Percentiles rank a stretch among this genome's conserved stretches.
Evolutionary conservation across 2,797 vertebrate species (phyloP).

Genomic region (Scomberomorus guttatus): DNA sequence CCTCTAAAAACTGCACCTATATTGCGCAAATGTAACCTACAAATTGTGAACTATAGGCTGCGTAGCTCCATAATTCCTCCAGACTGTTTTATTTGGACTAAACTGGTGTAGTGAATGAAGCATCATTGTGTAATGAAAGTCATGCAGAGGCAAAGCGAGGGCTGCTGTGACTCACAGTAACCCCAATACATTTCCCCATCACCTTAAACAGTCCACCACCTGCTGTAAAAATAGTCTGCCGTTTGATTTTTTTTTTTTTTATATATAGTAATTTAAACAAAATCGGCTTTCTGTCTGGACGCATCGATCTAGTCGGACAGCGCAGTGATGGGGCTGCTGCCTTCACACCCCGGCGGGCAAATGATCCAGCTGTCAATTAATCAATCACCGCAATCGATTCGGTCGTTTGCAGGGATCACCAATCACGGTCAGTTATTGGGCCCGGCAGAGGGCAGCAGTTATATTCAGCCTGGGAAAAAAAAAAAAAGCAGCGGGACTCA

Average conservation of each 20-base stretch:
- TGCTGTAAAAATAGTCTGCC: not conserved
- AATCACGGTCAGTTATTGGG: conserved; percentile 54
- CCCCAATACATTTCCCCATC: not conserved
- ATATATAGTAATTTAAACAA: conserved; percentile 8
- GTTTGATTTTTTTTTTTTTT: not conserved
- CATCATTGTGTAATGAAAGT: conserved; percentile 78
- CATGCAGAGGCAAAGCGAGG: conserved; percentile 58
- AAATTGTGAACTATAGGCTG: not conserved
- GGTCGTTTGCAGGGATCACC: conserved; percentile 54
- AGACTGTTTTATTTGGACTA: conserved; percentile 1
- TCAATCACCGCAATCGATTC: conserved; percentile 62
- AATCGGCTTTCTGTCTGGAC: conserved; percentile 46
- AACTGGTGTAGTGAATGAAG: conserved; percentile 68
- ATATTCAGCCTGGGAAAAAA: conserved; percentile 25
- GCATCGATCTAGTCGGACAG: conserved; percentile 42
- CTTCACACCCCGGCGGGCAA: conserved; percentile 35
- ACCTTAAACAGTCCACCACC: not conserved
- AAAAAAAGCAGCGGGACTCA: not conserved
- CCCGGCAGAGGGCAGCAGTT: conserved; percentile 23
- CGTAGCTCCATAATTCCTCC: not conserved
- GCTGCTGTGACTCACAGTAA: conserved; percentile 42
- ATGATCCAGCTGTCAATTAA: conserved; percentile 61
- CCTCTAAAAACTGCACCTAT: conserved; percentile 1
- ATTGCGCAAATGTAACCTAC: not conserved
- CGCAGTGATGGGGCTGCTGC: conserved; percentile 17